phyloP scores from a whole-genome alignment of 2,797 vertebrate species.

The Choloepus didactylus region DNA sequence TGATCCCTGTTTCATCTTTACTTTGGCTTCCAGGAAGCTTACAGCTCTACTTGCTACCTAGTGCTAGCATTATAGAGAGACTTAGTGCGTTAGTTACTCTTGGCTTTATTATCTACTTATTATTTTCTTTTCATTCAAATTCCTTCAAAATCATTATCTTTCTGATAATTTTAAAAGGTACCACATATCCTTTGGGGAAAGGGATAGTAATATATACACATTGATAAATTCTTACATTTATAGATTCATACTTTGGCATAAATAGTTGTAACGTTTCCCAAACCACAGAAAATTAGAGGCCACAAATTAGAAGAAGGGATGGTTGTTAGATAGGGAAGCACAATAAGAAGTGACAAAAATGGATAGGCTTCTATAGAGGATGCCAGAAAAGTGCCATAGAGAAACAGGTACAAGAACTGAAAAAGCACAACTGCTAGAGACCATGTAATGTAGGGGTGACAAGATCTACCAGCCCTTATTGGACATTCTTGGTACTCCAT shows the following conservation, averaged over 20 bases:
- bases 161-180: neutral
- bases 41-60: neutral
- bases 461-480: neutral
- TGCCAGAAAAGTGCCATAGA: neutral
- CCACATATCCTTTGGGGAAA: constrained; percentile 3
- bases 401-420: neutral
- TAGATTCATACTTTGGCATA: neutral
- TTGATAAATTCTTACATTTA: neutral
- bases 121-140: neutral
- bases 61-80: neutral
- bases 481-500: neutral
- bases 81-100: neutral
- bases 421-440: neutral
- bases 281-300: neutral
- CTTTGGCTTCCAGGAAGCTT: neutral
- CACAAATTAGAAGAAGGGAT: neutral
- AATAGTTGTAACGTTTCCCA: neutral
- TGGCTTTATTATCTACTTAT: neutral
- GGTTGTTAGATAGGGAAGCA: neutral
- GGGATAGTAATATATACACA: neutral
- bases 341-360: neutral
- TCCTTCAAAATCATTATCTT: neutral
- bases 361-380: neutral
- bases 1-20: neutral
- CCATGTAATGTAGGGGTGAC: neutral